Conservation (phyloP, 2,797 vertebrate genomes). For the Karalla daura region DNA sequence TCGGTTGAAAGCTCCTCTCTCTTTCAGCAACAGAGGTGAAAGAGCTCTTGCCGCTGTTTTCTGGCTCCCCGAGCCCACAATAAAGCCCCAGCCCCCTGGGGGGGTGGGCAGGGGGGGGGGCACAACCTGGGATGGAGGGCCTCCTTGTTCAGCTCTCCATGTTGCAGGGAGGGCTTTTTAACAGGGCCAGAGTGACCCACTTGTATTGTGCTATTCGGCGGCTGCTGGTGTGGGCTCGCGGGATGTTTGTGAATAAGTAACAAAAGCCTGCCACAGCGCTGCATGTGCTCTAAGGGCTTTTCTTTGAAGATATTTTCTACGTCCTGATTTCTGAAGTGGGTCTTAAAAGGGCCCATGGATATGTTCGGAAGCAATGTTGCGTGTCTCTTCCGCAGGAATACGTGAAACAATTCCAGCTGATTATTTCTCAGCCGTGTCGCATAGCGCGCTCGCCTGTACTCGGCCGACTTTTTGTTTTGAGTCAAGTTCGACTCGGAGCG, state of each 20-base stretch:
- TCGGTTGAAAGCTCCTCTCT: conserved; percentile 36
- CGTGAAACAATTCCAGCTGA: conserved; percentile 14
- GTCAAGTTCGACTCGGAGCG: background rate
- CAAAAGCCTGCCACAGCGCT: conserved; percentile 58
- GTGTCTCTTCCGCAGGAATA: conserved; percentile 1
- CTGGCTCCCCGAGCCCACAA: conserved; percentile 34
- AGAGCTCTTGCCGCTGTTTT: background rate
- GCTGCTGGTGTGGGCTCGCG: conserved; percentile 67
- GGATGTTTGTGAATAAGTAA: conserved; percentile 62
- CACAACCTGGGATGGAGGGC: conserved; percentile 46
- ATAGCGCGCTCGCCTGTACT: conserved; percentile 3
- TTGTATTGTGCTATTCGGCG: conserved; percentile 59
- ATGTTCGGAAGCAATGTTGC: conserved; percentile 14
- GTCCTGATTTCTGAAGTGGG: conserved; percentile 58
- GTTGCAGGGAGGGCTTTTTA: conserved; percentile 81
- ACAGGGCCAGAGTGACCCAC: conserved; percentile 74
- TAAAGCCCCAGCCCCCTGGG: conserved; percentile 27
- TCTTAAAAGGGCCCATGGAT: conserved; percentile 42
- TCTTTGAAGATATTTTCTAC: conserved; percentile 62
- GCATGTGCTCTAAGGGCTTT: conserved; percentile 47
- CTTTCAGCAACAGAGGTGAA: conserved; percentile 7
- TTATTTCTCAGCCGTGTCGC: background rate
- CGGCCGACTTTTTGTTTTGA: background rate
- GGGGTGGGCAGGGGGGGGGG: too few relatives aligned
- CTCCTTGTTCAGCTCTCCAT: conserved; percentile 70